Percentiles rank a stretch among this genome's conserved stretches.
These are phyloP conservation scores for Cryptoblepharus egeriae DNA, from an alignment of 2,797 vertebrate species.

Conservation along the genomic window DNA sequence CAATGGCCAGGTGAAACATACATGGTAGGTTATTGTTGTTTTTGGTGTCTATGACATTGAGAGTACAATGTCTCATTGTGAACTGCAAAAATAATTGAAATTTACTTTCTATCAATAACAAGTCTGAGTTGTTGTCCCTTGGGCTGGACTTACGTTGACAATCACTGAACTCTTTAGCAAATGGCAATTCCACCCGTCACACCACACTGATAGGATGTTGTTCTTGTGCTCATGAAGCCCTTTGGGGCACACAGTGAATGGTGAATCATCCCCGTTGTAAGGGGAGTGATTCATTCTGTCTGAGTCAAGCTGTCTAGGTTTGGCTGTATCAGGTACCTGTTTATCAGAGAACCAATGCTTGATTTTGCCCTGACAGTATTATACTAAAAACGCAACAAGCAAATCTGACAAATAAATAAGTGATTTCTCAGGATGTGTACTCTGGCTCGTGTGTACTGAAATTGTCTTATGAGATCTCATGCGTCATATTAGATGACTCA, in stretches of 20 bases:
- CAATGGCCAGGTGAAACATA: background rate
- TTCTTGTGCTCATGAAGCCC: background rate
- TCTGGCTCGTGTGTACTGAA: background rate
- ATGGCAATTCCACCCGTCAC: background rate
- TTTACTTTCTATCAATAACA: background rate
- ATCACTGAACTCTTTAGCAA: background rate
- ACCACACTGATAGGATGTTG: background rate
- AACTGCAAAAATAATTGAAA: background rate
- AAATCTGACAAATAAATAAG: no score
- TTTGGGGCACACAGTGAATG: background rate
- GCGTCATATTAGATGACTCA: background rate
- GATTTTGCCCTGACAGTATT: no score
- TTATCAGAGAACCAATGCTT: background rate
- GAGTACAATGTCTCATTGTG: background rate
- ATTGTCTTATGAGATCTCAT: background rate
- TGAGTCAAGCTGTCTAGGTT: conserved; percentile 12
- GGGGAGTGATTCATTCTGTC: conserved; percentile 10
- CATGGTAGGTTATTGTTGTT: background rate
- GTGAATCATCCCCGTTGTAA: conserved; percentile 9
- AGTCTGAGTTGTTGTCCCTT: background rate
- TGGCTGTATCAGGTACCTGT: background rate
- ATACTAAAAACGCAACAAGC: no score
- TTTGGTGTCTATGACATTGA: background rate
- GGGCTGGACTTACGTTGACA: background rate
- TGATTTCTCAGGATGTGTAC: background rate